Base-by-base conservation (phyloP, 2,888 invertebrate species). In the Phanerotoma sp. region DNA sequence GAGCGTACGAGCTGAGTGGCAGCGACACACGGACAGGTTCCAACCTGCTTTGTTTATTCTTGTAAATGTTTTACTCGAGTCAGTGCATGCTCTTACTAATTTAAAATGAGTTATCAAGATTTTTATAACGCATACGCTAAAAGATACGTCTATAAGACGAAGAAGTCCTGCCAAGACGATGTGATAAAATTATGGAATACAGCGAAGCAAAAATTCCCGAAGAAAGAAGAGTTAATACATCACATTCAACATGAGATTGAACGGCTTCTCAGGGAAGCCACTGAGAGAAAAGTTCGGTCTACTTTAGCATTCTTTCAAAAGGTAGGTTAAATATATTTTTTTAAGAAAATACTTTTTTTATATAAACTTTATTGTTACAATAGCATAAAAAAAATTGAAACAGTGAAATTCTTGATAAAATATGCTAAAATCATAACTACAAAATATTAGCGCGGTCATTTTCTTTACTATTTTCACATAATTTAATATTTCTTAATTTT, bases 211-310 rank as follows among this genome's bases (percentile, higher is more conserved):
- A 60, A 51, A 51, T 61, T 62, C 37, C 62, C 61, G 55, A 64
- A 65, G 53, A 65, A 60, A 55, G 52, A 61, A 61, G 55, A 61
- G 30, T 58, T 61, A 28, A 41, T 49, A 42, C 58, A 55, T 41
- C 61, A 60, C 58, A 50, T 60, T 58, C 58, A 59, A 54, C 60
- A 61, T 61, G 50, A 61, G 55, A 61, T 61, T 46, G 48, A 62
- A 30, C 51, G 45, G 49, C 57, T 62, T 58, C 54, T 61, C 46
- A 58, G 60, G 42, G 59, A 62, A 61, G 58, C 63, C 35, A 35
- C 51, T 5, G 57, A 61, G 56, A 49, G 38, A 49, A 56, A 56
- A 53, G 58, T 49, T 60, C 58, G 57, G 49, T 45, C 51, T 61
- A 62, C 61, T 61, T 56, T 61, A 53, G 54, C 56, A 58, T 58